These are phyloP conservation scores for Tympanoctomys barrerae DNA, from an alignment of 2,797 vertebrate species.

Conservation along the genomic window DNA sequence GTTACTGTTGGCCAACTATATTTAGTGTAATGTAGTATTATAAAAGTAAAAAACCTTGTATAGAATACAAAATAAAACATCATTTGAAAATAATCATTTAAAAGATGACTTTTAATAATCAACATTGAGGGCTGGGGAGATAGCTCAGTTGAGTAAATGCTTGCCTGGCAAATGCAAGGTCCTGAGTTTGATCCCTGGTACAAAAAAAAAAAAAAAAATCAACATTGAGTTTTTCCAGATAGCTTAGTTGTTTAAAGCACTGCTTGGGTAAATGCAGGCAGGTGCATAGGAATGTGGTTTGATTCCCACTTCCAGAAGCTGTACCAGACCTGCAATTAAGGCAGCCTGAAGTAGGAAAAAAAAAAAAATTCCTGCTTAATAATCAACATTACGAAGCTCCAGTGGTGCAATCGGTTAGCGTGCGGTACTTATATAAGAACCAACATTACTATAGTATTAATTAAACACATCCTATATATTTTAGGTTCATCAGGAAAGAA, in stretches of 20 bases:
- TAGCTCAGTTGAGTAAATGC: no score
- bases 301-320: no score
- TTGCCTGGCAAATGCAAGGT: no score
- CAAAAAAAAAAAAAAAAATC: not conserved
- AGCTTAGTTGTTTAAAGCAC: no score
- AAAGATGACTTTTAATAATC: slow-evolving; percentile 52
- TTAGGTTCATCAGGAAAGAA: slow-evolving; percentile 23
- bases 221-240: not conserved
- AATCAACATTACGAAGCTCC: not conserved
- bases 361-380: no score
- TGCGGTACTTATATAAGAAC: no score
- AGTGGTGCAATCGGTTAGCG: no score
- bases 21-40: slow-evolving; percentile 5
- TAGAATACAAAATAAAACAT: slow-evolving; percentile 34
- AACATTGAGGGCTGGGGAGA: not conserved
- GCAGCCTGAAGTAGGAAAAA: no score
- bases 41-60: slow-evolving; percentile 40
- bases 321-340: no score
- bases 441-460: not conserved
- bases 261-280: no score
- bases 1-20: not conserved
- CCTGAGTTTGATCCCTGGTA: no score
- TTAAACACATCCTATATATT: slow-evolving; percentile 27
- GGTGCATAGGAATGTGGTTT: no score
- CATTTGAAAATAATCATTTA: slow-evolving; percentile 14